phyloP scores from a whole-genome alignment of 1,140 invertebrate species.

The Drosophila sturtevanti region DNA sequence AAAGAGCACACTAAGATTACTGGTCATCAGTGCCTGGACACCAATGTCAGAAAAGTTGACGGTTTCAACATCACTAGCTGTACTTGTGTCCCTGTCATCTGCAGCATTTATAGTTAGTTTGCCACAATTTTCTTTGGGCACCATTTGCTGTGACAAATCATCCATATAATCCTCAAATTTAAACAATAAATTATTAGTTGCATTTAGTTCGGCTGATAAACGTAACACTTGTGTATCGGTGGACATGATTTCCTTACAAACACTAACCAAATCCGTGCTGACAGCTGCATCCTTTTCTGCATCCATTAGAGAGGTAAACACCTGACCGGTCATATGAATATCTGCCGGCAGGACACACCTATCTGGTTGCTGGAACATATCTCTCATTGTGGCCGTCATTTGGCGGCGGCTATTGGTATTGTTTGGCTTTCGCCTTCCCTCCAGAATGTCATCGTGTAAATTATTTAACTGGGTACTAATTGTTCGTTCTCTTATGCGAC shows the following conservation, averaged over 20 bases:
- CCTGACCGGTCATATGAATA: conserved; percentile 63
- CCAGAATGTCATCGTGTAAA: conserved; percentile 61
- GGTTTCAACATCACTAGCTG: conserved; percentile 47
- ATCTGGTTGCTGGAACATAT: conserved; percentile 46
- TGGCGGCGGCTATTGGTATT: conserved; percentile 40
- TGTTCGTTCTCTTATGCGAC: conserved; percentile 46
- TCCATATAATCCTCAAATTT: conserved; percentile 74
- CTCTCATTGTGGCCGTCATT: conserved; percentile 36
- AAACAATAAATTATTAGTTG: conserved; percentile 62
- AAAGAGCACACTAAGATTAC: conserved; percentile 72
- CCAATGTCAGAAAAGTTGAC: conserved; percentile 57
- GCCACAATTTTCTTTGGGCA: conserved; percentile 48
- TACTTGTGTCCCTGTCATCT: neutral
- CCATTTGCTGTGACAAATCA: conserved; percentile 49
- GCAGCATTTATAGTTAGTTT: conserved; percentile 13
- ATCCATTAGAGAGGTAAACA: conserved; percentile 49
- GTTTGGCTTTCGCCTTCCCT: conserved; percentile 39
- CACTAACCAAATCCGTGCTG: conserved; percentile 54
- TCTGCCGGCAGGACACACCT: conserved; percentile 60
- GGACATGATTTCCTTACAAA: conserved; percentile 72
- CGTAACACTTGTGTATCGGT: conserved; percentile 52
- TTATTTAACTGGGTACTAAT: conserved; percentile 56
- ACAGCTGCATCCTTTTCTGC: conserved; percentile 52
- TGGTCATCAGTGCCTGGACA: conserved; percentile 54
- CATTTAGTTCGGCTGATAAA: conserved; percentile 61